Conservation (phyloP, 2,888 invertebrate genomes). For the Drosophila testacea region DNA sequence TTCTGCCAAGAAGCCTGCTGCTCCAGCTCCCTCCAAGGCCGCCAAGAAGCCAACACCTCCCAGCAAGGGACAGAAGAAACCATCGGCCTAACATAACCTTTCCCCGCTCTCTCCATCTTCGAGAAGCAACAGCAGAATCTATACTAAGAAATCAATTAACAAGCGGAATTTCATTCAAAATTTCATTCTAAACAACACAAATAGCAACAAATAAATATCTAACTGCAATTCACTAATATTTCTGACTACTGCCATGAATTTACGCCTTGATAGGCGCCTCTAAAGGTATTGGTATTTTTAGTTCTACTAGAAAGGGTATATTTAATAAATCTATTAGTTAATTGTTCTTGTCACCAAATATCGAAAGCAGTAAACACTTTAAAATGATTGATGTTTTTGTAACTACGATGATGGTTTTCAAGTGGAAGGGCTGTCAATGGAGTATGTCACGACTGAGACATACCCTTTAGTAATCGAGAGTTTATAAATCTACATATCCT, state of each 20-base stretch:
- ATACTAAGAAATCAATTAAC: slow-evolving; percentile 42
- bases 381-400: slow-evolving; percentile 40
- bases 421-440: not conserved
- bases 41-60: slow-evolving; percentile 64
- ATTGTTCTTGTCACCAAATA: slow-evolving; percentile 34
- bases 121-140: slow-evolving; percentile 13
- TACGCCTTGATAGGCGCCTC: not conserved
- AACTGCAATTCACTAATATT: slow-evolving; percentile 54
- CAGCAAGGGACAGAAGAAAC: slow-evolving; percentile 65
- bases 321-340: slow-evolving; percentile 46
- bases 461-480: slow-evolving; percentile 5
- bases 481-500: too few species aligned
- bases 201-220: slow-evolving; percentile 71
- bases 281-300: not conserved
- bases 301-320: not conserved
- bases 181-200: slow-evolving; percentile 44
- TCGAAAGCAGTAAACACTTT: slow-evolving; percentile 17
- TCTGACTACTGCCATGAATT: not conserved
- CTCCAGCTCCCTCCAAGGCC: slow-evolving; percentile 44
- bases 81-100: slow-evolving; percentile 42
- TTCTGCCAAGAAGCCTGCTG: slow-evolving; percentile 60
- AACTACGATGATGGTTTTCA: not conserved
- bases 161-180: slow-evolving; percentile 75
- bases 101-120: not conserved
- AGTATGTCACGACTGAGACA: not conserved